Evolutionary conservation across 2,113 vertebrate species (phyloP), one percentile per base, ranked within the genome.

Genomic region (Sorex araneus): DNA sequence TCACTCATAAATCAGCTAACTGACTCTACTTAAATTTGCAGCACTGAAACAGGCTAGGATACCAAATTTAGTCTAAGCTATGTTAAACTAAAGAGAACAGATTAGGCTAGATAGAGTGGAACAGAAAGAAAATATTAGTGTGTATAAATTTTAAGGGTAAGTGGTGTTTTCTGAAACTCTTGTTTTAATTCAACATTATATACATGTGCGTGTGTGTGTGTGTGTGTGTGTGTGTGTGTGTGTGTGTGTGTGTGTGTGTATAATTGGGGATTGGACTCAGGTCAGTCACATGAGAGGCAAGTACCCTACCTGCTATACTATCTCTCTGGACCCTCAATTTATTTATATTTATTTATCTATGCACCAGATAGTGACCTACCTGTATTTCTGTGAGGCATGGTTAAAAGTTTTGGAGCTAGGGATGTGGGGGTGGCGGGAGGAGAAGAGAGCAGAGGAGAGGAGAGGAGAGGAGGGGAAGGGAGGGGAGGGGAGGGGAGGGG

Each of bases 51-150:
- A 45, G n/a, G 12, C 64, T 28, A 73, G 34, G 32, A 81, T 50
- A 93, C 18, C 12, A 23, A 2, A 47, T 40, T 12, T 71, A 54
- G 13, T 54, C 54, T 54, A 54, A 15, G 1, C 54, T 54, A 54
- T 54, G 54, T 12, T 54, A 54, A 15, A 54, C 13, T 54, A 54
- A 54, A 54, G 13, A 84, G 60, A 66, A 16, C 43, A 66, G 25
- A 45, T 11, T 64, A 60, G 25, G 45, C 36, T 43, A 84, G 8
- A 87, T 32, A 27, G 36, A 50, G 23, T 19, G 54, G 50, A 57
- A 77, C 8, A 75, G 36, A 91, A 86, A 57, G 63, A 81, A 81
- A 86, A 66, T 45, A 86, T 84, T 18, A 89, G 23, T 64, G 19
- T 69, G 25, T 21, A 40, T 45, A 73, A 76, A 19, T 6, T 88